Evolutionary conservation across 2,113 vertebrate species (phyloP).

Genomic region (Spermophilus dauricus): DNA sequence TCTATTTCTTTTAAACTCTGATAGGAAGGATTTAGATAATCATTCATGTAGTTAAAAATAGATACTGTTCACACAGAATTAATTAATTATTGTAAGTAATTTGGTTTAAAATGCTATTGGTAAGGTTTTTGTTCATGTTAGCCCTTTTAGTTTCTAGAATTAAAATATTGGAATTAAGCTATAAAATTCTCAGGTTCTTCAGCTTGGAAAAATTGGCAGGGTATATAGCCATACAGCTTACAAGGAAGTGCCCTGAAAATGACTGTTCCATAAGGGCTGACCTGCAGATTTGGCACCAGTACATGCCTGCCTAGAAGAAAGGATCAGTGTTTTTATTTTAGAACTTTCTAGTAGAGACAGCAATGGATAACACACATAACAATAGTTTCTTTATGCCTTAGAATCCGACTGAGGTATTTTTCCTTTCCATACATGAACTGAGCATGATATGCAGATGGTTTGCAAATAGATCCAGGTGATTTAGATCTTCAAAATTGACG

Average conservation of each 20-base stretch:
- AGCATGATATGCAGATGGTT: neutral
- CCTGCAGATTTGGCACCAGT: neutral
- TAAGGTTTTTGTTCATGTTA: neutral
- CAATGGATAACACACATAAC: neutral
- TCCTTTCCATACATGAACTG: neutral
- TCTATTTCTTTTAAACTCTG: neutral
- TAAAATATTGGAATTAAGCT: conserved; percentile 35
- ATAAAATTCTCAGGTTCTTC: conserved; percentile 12
- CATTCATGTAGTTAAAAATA: neutral
- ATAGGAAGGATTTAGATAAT: neutral
- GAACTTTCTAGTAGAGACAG: neutral
- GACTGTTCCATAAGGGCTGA: neutral
- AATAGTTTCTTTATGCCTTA: neutral
- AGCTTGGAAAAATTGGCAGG: neutral
- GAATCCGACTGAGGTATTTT: fast-evolving
- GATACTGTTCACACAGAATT: neutral
- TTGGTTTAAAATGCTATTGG: neutral
- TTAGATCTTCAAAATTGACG: neutral
- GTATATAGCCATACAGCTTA: neutral
- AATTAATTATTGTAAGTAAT: neutral
- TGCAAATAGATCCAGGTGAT: neutral
- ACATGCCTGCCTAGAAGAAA: neutral
- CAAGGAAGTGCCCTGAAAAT: neutral
- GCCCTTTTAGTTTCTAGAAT: conserved; percentile 4
- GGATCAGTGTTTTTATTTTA: neutral